A percentile compares a stretch with the other conserved stretches of the same genome.
Evolutionary conservation across 1,140 invertebrate genomes (phyloP).

Genomic region (Heterodera schachtii): DNA sequence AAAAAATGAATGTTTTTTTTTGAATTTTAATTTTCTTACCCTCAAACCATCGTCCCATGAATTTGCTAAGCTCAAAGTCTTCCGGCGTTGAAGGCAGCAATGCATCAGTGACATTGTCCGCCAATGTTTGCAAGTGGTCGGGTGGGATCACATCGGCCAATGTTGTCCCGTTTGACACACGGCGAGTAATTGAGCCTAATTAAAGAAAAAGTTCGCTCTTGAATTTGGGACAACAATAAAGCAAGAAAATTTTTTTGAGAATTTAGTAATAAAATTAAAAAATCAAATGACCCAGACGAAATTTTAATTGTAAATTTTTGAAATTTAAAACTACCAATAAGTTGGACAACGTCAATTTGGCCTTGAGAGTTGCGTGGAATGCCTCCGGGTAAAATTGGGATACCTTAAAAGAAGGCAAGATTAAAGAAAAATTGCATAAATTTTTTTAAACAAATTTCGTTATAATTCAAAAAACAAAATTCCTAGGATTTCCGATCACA

Average conservation of each 20-base stretch:
- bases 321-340: slow-evolving; percentile 49
- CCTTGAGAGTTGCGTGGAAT: slow-evolving; percentile 65
- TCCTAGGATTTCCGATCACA: too few species aligned
- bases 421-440: slow-evolving; percentile 6
- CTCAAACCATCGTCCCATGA: slow-evolving; percentile 64
- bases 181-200: slow-evolving; percentile 60
- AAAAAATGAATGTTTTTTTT: too few species aligned
- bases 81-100: slow-evolving; percentile 62
- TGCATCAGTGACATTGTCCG: slow-evolving; percentile 39
- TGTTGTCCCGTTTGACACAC: slow-evolving; percentile 65
- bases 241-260: too few species aligned
- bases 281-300: too few species aligned
- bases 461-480: too few species aligned
- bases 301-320: slow-evolving; percentile 11
- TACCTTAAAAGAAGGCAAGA: slow-evolving; percentile 39
- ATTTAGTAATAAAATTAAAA: too few species aligned
- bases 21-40: background rate
- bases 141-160: slow-evolving; percentile 64
- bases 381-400: slow-evolving; percentile 63
- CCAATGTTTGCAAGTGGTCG: slow-evolving; percentile 65
- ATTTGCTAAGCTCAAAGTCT: slow-evolving; percentile 63
- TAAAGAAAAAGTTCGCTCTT: too few species aligned
- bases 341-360: slow-evolving; percentile 65
- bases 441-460: background rate
- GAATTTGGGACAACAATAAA: too few species aligned